Base-by-base conservation (phyloP, 2,113 vertebrate genomes). In the Canis aureus region DNA sequence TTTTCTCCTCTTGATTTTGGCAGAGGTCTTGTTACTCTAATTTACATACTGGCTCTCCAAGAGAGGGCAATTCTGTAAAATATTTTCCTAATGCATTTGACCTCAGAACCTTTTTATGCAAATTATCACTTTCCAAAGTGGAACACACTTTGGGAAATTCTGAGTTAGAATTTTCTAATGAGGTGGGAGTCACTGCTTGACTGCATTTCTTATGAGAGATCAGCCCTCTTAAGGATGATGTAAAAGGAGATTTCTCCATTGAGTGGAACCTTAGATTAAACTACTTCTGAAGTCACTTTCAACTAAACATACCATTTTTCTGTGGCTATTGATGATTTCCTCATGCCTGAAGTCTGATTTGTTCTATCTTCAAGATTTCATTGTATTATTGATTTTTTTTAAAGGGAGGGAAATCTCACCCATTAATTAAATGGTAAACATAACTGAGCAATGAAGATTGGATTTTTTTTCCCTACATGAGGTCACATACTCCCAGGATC, bases 401-500 rank as follows among this genome's bases (percentile, higher is more conserved):
- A 35, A 98, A 76, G 17, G 32, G 9, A 55, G 86, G 71, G 67
- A 90, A 60, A 15, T 92, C 84, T 80, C 5, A 38, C 27, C 32
- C 84, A 88, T 94, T 86, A 97, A 97, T 97, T 95, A 97, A 95
- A 86, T 67, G 62, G 29, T 57, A 93, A 95, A 73, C 69, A 87
- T 80, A 94, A 95, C 55, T 43, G 57, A 57, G 43, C 43, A 84
- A 49, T 66, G 53, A 96, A 11, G n/a, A 80, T 10, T 69, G 35
- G 49, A 67, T 43, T 64, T 94, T 69, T 69, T 59, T 8, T 5
- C 23, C 62, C 78, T 91, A 17, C 51, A 55, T 20, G 69, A 89
- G 27, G n/a, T 67, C 89, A 79, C 71, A 64, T 51, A 53, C 25
- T 66, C 35, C 80, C 69, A 71, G 60, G 12, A 82, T 78, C 81